phyloP scores from a whole-genome alignment of 2,797 vertebrate species.

The Bovichtus diacanthus region DNA sequence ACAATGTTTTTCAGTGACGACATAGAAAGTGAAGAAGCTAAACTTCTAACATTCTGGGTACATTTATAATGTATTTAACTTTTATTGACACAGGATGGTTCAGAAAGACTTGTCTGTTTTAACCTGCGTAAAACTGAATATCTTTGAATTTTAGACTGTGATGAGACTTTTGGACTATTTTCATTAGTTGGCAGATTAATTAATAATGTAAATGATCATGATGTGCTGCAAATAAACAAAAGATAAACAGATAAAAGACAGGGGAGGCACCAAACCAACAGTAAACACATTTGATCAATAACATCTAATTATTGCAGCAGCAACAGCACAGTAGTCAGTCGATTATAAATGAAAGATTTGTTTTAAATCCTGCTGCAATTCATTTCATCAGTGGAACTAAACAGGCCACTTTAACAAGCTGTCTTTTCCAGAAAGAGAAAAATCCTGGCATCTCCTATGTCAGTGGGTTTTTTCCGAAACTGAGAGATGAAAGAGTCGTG shows the following conservation, averaged over 20 bases:
- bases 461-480: background rate
- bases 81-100: background rate
- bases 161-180: background rate
- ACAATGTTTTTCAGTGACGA: background rate
- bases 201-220: background rate
- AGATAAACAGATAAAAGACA: background rate
- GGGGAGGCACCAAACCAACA: background rate
- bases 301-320: background rate
- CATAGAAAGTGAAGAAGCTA: background rate
- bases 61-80: background rate
- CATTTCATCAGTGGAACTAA: background rate
- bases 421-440: background rate
- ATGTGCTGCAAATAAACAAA: background rate
- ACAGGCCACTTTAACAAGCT: background rate
- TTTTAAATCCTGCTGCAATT: background rate
- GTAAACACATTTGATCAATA: background rate
- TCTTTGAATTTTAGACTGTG: background rate
- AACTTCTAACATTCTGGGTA: background rate
- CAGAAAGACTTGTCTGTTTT: background rate
- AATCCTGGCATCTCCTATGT: background rate
- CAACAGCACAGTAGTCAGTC: no score
- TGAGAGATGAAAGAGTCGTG: background rate
- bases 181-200: background rate
- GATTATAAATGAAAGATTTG: background rate
- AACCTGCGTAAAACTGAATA: background rate